These are phyloP conservation scores for Pampus argenteus DNA, from an alignment of 2,797 vertebrate genomes.

Conservation along the genomic window DNA sequence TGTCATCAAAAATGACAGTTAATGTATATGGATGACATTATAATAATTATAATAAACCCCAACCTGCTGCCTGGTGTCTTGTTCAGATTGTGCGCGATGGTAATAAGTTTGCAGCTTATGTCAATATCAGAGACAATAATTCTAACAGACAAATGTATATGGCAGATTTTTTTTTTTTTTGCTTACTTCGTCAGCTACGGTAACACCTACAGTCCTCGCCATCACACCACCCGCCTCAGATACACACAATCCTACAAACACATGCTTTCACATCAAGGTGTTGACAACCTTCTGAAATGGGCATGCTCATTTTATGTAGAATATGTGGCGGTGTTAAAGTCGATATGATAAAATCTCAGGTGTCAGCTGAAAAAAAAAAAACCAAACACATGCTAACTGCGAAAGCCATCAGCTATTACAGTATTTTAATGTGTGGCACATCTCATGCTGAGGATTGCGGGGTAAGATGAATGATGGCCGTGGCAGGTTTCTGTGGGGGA, in stretches of 20 bases:
- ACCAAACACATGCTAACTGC: conserved; percentile 85
- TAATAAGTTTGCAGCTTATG: conserved; percentile 10
- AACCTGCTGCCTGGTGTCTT: conserved; percentile 35
- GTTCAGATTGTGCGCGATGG: conserved; percentile 14
- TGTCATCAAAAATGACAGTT: conserved; percentile 29
- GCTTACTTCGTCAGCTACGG: conserved; percentile 33
- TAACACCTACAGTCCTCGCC: conserved; percentile 38
- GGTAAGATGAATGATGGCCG: conserved; percentile 79
- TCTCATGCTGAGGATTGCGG: conserved; percentile 75
- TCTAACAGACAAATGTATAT: not conserved
- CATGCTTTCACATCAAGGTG: conserved; percentile 68
- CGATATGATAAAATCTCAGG: conserved; percentile 76
- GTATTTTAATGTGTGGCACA: conserved; percentile 79
- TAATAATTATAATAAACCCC: conserved; percentile 39
- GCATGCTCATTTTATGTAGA: conserved; percentile 56
- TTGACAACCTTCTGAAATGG: conserved; percentile 68
- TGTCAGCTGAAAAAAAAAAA: conserved; percentile 58
- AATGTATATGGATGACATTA: conserved; percentile 37
- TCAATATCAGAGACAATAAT: conserved; percentile 17
- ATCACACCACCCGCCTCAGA: not conserved
- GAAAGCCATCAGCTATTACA: conserved; percentile 83
- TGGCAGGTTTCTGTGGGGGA: conserved; percentile 76
- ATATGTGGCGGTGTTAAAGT: conserved; percentile 59
- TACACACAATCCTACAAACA: conserved; percentile 50
- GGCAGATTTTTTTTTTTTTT: conserved; percentile 4